Evolutionary conservation across 2,797 vertebrate species (phyloP).

Genomic region (Calcarius lapponicus): DNA sequence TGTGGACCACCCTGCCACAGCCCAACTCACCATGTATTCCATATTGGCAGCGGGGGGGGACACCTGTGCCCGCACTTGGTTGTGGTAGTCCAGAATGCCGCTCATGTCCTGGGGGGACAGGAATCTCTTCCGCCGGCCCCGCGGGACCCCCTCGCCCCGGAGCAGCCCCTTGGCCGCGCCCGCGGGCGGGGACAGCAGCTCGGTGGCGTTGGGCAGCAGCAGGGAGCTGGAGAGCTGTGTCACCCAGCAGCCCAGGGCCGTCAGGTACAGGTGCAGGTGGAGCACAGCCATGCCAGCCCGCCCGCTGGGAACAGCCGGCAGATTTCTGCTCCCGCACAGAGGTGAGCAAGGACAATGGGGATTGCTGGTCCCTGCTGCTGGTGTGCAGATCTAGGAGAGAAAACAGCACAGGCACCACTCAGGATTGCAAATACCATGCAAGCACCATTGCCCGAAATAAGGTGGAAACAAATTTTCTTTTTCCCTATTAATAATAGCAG

Average conservation of each 20-base stretch:
- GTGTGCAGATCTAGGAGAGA: not conserved
- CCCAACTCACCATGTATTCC: constrained; percentile 88
- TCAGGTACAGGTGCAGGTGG: constrained; percentile 74
- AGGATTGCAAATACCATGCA: not conserved
- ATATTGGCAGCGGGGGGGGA: constrained; percentile 88
- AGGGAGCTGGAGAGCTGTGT: constrained; percentile 59
- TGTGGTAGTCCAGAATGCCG: constrained; percentile 86
- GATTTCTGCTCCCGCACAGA: not conserved
- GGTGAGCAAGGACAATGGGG: not conserved
- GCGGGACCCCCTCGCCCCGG: constrained; percentile 40
- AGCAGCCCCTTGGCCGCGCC: not conserved
- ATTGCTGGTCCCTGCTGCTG: not conserved
- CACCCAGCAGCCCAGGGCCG: constrained; percentile 79
- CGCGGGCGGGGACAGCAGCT: constrained; percentile 16
- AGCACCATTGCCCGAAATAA: not conserved
- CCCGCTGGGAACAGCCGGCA: rapidly evolving
- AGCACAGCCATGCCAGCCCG: constrained; percentile 63
- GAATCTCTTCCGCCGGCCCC: constrained; percentile 71
- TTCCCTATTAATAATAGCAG: not conserved
- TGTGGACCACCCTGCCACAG: rapidly evolving
- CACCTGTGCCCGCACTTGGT: constrained; percentile 85
- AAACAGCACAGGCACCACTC: not conserved
- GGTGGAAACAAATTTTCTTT: not conserved
- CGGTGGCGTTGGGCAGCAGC: constrained; percentile 67
- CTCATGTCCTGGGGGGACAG: constrained; percentile 82